Base-by-base conservation (phyloP, 2,888 invertebrate species). In the Oithona nana region DNA sequence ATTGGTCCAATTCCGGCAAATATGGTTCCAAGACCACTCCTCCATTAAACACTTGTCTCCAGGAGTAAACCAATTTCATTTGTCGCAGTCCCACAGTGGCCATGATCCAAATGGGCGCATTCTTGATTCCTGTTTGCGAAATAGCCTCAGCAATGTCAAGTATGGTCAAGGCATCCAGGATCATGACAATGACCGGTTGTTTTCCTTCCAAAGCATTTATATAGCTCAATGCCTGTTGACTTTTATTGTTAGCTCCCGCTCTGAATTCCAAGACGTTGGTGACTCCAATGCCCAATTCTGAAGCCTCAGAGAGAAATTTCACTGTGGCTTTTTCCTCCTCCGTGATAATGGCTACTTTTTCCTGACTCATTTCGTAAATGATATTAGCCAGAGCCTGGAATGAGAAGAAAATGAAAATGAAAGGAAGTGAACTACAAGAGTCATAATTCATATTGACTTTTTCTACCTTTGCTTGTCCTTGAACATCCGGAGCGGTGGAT, bases 31-130 rank as follows among this genome's bases (percentile, higher is more conserved):
- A 20, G 20, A 62, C 39, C 1, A 55, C 31, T 4, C 62, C 62
- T 16, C 62, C 62, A 11, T 56, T n/a, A 24, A 57, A 62, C 16
- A 62, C 62, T 6, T 30, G 22, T 39, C 31, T 26, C 62, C 62
- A 62, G 26, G 30, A 29, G 3, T 26, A n/a, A n/a, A 62, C n/a
- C 13, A 26, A 13, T 3, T 54, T 28, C 26, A 62, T 22, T 6
- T 62, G 49, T 39, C 39, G 6, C 39, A 62, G 39, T 56, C 62
- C 62, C 8, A 62, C n/a, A n/a, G 62, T 57, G 16, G 49, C 62
- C 20, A 62, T 30, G 13, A 62, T 20, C 62, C 62, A 62, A 20
- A 29, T 22, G 11, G 26, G 58, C 11, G 13, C 26, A 1, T 30
- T 16, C 22, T 26, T 20, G 13, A 20, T 16, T 20, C 26, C 26